phyloP scores from a whole-genome alignment of 1,140 invertebrate species.

The Drosophila lini region DNA sequence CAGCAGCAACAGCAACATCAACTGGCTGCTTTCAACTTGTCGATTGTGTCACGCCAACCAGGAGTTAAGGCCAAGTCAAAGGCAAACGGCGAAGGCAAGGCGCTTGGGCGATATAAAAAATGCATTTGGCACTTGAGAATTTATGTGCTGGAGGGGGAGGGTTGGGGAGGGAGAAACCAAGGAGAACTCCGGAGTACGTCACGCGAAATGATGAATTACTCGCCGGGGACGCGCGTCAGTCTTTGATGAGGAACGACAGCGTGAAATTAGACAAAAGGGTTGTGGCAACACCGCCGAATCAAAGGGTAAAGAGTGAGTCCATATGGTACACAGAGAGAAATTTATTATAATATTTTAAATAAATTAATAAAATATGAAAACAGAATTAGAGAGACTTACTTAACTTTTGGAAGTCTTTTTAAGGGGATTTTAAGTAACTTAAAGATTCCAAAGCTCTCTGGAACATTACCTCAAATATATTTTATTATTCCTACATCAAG shows the following conservation, averaged over 20 bases:
- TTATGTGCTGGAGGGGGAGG: conserved; percentile 46
- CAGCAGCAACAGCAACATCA: conserved; percentile 25
- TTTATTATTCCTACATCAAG: accelerated
- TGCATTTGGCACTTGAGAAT: conserved; percentile 81
- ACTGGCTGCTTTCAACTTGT: conserved; percentile 64
- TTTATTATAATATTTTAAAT: too few relatives aligned
- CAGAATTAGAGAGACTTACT: accelerated
- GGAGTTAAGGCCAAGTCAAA: conserved; percentile 73
- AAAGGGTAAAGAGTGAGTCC: conserved; percentile 32
- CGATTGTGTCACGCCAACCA: conserved; percentile 81
- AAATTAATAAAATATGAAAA: background rate
- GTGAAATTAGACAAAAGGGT: conserved; percentile 82
- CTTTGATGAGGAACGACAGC: conserved; percentile 81
- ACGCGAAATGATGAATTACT: conserved; percentile 82
- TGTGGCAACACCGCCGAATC: conserved; percentile 48
- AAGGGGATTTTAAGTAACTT: background rate
- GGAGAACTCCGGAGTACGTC: conserved; percentile 65
- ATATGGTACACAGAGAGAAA: conserved; percentile 14
- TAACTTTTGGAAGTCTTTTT: background rate
- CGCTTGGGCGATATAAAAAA: conserved; percentile 61
- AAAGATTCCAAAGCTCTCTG: background rate
- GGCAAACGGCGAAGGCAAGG: conserved; percentile 32
- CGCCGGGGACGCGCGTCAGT: conserved; percentile 80
- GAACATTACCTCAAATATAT: background rate
- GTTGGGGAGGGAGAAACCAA: conserved; percentile 18